Conservation (phyloP, 2,113 vertebrate genomes). For the Phaethon lepturus region DNA sequence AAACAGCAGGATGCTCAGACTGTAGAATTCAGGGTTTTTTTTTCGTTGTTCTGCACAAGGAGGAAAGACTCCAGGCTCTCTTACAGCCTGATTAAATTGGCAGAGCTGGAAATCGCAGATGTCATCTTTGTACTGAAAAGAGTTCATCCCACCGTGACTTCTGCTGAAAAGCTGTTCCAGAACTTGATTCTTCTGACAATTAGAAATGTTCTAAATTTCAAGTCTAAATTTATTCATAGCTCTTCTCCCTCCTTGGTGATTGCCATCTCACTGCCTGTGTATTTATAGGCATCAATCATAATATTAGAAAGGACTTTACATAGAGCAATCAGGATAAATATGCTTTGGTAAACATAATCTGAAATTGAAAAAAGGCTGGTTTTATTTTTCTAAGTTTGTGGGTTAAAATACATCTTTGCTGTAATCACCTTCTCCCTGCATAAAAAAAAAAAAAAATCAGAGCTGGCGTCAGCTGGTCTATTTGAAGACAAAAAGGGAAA, state of each 20-base stretch:
- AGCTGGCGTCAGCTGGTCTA: background rate
- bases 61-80: background rate
- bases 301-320: constrained; percentile 13
- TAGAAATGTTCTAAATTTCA: constrained; percentile 25
- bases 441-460: background rate
- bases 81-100: background rate
- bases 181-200: constrained; percentile 7
- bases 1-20: background rate
- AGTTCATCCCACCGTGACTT: background rate
- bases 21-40: background rate
- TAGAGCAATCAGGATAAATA: constrained; percentile 8
- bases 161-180: constrained; percentile 28
- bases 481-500: constrained; percentile 5
- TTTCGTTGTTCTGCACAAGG: background rate
- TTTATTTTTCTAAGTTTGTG: background rate
- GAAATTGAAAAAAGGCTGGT: background rate
- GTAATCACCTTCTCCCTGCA: background rate
- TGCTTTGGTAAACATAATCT: constrained; percentile 8
- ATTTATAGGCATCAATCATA: constrained; percentile 26
- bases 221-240: constrained; percentile 38
- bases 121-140: background rate
- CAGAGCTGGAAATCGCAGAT: constrained; percentile 17
- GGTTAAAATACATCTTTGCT: background rate
- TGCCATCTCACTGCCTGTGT: background rate
- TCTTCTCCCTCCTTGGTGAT: constrained; percentile 20